Conservation (phyloP, 2,113 vertebrate species). For the Bufo bufo region DNA sequence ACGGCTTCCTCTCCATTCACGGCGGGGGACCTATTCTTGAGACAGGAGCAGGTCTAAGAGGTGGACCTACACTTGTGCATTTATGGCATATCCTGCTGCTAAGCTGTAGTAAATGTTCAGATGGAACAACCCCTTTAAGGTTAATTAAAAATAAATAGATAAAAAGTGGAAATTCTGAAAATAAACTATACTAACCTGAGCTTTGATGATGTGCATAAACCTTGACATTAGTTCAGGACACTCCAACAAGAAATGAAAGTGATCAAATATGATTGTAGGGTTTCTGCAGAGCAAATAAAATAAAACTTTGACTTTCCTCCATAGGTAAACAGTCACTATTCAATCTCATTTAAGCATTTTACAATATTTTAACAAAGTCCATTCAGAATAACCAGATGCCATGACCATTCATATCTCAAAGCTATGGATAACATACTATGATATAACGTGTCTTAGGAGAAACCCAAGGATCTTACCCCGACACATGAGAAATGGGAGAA, state of each 20-base stretch:
- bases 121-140: too few species aligned
- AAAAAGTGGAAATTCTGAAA: background rate
- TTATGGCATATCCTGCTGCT: too few species aligned
- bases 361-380: background rate
- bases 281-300: slow-evolving; percentile 76
- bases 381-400: background rate
- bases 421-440: too few species aligned
- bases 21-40: too few species aligned
- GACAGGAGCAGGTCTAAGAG: too few species aligned
- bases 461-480: too few species aligned
- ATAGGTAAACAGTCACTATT: background rate
- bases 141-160: background rate
- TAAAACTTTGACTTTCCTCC: background rate
- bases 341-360: background rate
- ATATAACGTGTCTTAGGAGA: too few species aligned
- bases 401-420: too few species aligned
- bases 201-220: slow-evolving; percentile 99
- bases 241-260: slow-evolving; percentile 98
- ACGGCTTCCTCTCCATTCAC: too few species aligned
- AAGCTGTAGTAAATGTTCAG: too few species aligned
- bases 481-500: too few species aligned
- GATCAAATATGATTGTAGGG: slow-evolving; percentile 98
- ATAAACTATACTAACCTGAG: slow-evolving; percentile 78
- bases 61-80: too few species aligned
- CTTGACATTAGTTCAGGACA: slow-evolving; percentile 98